A percentile compares a stretch with the other conserved stretches of the same genome.
Conservation (phyloP, 2,797 vertebrate species). For the Acestrorhynchus altus region DNA sequence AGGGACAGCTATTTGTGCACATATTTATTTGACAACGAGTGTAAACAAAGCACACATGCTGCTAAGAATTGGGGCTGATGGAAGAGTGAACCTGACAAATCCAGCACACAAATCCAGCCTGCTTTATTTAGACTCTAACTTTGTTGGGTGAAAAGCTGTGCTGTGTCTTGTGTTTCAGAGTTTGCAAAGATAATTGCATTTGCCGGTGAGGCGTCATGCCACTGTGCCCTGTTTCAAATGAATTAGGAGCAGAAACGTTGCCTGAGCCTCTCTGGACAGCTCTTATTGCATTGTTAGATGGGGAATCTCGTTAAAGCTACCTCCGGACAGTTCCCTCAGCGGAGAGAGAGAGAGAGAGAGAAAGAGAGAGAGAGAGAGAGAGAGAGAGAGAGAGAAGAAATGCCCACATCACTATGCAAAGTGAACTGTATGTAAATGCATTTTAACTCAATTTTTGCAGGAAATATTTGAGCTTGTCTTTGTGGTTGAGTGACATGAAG, state of each 20-base stretch:
- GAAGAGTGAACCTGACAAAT: slow-evolving; percentile 9
- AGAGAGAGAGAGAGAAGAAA: slow-evolving; percentile 23
- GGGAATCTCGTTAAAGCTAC: slow-evolving; percentile 60
- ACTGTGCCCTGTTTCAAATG: slow-evolving; percentile 53
- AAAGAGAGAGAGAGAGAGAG: slow-evolving; percentile 49
- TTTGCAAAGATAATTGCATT: slow-evolving; percentile 42
- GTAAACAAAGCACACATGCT: no score
- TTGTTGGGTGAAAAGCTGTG: neutral
- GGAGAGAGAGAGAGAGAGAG: slow-evolving; percentile 48
- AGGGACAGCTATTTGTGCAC: no score
- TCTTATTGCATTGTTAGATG: slow-evolving; percentile 40
- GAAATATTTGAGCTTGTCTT: slow-evolving; percentile 17
- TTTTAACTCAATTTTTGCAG: slow-evolving; percentile 66
- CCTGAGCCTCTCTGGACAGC: slow-evolving; percentile 29
- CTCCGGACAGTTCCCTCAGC: slow-evolving; percentile 53
- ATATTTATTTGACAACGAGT: no score
- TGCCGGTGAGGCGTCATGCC: slow-evolving; percentile 29
- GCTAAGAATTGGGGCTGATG: slow-evolving; percentile 3
- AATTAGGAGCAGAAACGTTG: slow-evolving; percentile 58
- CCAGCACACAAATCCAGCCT: neutral
- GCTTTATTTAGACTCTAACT: slow-evolving; percentile 23
- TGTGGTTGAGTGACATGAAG: slow-evolving; percentile 34
- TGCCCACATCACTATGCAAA: slow-evolving; percentile 57
- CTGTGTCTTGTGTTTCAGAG: slow-evolving; percentile 39
- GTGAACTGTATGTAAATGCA: slow-evolving; percentile 73